Evolutionary conservation across 1,140 invertebrate species (phyloP).

Genomic region (Tetragonula clypearis): DNA sequence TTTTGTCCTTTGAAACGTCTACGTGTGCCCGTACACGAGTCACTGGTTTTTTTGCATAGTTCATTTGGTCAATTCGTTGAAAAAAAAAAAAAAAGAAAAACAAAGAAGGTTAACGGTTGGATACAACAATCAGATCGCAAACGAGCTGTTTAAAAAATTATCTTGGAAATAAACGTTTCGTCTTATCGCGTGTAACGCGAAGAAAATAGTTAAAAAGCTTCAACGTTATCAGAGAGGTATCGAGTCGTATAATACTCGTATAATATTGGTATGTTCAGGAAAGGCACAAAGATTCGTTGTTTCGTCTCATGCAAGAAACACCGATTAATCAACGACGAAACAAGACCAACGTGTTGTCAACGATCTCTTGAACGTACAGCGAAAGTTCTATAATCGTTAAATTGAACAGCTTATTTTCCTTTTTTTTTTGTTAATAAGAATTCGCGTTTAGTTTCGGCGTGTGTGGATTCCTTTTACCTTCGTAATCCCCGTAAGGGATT

Average conservation of each 20-base stretch:
- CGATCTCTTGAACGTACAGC: constrained; percentile 27
- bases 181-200: not conserved
- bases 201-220: not conserved
- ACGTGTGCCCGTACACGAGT: not conserved
- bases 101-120: not conserved
- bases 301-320: constrained; percentile 37
- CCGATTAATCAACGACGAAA: constrained; percentile 58
- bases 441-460: no score
- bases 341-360: constrained; percentile 45
- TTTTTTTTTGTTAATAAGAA: no score
- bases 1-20: not conserved
- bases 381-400: not conserved
- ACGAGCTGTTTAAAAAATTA: not conserved
- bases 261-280: no score
- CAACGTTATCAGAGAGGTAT: not conserved
- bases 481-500: not conserved
- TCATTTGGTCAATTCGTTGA: no score
- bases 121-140: not conserved
- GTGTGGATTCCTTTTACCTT: not conserved
- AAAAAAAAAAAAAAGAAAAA: no score
- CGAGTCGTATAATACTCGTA: no score
- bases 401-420: not conserved
- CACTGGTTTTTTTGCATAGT: not conserved
- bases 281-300: not conserved
- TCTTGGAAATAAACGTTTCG: not conserved